A percentile compares a stretch with the other conserved stretches of the same genome.
phyloP scores from a whole-genome alignment of 37 sponge, comb jelly and placozoan genomes.

The Petrosia ficiformis region DNA sequence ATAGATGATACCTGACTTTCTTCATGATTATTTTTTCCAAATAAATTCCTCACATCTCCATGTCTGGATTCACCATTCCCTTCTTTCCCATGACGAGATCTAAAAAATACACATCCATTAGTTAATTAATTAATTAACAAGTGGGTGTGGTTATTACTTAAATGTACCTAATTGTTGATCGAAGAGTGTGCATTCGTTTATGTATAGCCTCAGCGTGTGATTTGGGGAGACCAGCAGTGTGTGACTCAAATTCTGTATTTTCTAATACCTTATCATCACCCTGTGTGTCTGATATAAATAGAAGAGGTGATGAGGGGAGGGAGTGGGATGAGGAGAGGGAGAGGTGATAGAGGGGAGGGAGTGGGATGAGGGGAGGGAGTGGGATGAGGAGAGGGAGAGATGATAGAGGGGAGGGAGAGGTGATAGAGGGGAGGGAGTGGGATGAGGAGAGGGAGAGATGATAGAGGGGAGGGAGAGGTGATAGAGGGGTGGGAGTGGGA shows the following conservation, averaged over 20 bases:
- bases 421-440: no score
- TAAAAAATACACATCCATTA: background rate
- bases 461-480: background rate
- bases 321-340: background rate
- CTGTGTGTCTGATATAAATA: background rate
- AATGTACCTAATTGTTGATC: slow-evolving; percentile 31
- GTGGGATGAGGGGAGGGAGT: no score
- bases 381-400: no score
- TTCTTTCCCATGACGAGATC: background rate
- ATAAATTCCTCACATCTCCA: background rate
- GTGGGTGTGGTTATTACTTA: background rate
- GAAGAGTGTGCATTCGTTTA: slow-evolving; percentile 53
- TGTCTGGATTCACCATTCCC: background rate
- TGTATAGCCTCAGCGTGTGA: slow-evolving; percentile 43
- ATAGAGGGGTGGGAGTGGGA: background rate
- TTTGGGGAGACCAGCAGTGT: slow-evolving; percentile 16
- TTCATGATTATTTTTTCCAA: background rate
- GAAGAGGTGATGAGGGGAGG: background rate
- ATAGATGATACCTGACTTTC: no score
- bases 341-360: no score
- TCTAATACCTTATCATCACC: background rate
- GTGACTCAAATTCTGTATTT: background rate
- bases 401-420: no score
- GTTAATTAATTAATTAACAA: no score
- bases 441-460: no score